A percentile compares a stretch with the other conserved stretches of the same genome.
Conservation (phyloP, 2,113 vertebrate species). For the Eolophus roseicapilla region DNA sequence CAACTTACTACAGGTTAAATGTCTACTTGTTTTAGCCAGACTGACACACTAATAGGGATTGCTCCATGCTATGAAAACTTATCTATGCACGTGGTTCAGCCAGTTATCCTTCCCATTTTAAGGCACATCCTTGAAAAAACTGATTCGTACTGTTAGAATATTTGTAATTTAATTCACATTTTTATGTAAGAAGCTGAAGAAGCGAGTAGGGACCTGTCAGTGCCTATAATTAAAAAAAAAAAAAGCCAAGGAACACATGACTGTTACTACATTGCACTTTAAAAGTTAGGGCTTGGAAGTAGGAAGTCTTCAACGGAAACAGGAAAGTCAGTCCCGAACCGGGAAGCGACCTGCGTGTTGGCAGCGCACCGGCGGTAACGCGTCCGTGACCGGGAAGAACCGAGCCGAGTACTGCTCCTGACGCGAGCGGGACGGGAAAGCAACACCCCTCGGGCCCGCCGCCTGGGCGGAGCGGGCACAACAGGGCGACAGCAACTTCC, state of each 20-base stretch:
- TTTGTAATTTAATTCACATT: not conserved
- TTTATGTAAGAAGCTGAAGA: not conserved
- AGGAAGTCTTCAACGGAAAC: not conserved
- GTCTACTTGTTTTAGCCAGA: not conserved
- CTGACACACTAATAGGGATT: not conserved
- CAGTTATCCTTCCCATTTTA: not conserved
- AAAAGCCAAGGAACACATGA: not conserved
- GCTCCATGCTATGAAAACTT: not conserved
- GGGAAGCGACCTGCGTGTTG: not conserved
- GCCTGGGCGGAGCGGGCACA: not conserved
- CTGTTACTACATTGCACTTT: not conserved
- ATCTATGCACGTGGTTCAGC: not conserved
- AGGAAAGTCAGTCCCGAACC: rapidly evolving
- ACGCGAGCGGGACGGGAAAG: not conserved
- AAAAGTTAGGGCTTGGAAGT: not conserved
- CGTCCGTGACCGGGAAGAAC: not conserved
- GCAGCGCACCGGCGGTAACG: rapidly evolving
- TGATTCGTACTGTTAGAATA: too few species aligned
- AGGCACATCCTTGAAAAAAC: not conserved
- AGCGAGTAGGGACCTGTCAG: not conserved
- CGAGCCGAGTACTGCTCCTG: rapidly evolving
- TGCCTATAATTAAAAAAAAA: too few species aligned
- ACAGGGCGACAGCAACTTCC: not conserved
- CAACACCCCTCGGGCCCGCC: not conserved
- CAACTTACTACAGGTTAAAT: not conserved